Evolutionary conservation across 2,888 invertebrate species (phyloP).

Genomic region (Megamerina dolium): DNA sequence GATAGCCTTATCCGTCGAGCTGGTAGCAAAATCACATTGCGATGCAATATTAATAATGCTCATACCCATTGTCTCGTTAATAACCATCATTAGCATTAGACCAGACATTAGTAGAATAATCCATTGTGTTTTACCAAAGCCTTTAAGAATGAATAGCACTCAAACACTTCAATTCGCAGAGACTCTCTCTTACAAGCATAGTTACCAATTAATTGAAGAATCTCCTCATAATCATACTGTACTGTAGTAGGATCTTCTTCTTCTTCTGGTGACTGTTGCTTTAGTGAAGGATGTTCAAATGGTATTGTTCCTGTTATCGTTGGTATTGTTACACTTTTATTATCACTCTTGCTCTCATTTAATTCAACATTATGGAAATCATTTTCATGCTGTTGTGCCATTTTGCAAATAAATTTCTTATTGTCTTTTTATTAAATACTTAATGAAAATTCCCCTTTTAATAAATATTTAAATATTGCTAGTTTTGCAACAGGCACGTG

Average conservation of each 20-base stretch:
- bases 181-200: background rate
- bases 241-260: too few species aligned
- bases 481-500: background rate
- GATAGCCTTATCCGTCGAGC: slow-evolving; percentile 56
- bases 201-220: slow-evolving; percentile 34
- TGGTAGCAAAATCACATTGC: slow-evolving; percentile 61
- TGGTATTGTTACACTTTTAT: background rate
- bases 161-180: background rate
- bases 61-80: slow-evolving; percentile 63
- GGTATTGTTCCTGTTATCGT: slow-evolving; percentile 3
- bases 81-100: slow-evolving; percentile 60
- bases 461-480: too few species aligned
- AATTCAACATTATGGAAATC: slow-evolving; percentile 9
- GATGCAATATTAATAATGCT: slow-evolving; percentile 65
- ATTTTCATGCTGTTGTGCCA: too few species aligned
- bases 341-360: background rate
- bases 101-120: slow-evolving; percentile 58
- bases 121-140: slow-evolving; percentile 61
- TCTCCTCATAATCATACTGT: slow-evolving; percentile 31
- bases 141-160: slow-evolving; percentile 40
- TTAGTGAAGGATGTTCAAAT: too few species aligned
- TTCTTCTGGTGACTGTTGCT: too few species aligned
- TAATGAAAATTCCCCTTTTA: too few species aligned
- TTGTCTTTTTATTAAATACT: too few species aligned
- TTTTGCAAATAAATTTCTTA: too few species aligned